Percentiles rank a stretch among this genome's conserved stretches.
Evolutionary conservation across 2,888 invertebrate genomes (phyloP).

Genomic region (Cryptocephalus primarius): DNA sequence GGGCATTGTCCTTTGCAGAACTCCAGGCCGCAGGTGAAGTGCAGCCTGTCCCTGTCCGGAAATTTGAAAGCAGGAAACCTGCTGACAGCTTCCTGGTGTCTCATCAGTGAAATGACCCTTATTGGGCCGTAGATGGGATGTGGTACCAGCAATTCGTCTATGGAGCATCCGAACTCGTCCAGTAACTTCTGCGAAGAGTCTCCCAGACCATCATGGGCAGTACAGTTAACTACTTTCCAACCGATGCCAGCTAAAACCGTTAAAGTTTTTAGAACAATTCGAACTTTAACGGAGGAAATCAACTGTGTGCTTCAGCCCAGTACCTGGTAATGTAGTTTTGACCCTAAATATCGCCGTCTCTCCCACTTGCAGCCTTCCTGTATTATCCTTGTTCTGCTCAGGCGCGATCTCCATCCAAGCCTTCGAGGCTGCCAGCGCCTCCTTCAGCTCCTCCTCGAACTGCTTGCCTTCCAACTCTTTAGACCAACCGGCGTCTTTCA

Average conservation of each 20-base stretch:
- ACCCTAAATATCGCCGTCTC: slow-evolving; percentile 57
- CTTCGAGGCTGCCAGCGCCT: slow-evolving; percentile 38
- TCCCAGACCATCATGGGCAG: slow-evolving; percentile 68
- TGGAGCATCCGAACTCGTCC: slow-evolving; percentile 63
- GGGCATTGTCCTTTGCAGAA: slow-evolving; percentile 65
- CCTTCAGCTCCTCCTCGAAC: slow-evolving; percentile 26
- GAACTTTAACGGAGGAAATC: too few relatives aligned
- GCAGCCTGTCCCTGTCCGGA: slow-evolving; percentile 66
- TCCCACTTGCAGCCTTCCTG: slow-evolving; percentile 56
- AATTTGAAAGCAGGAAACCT: slow-evolving; percentile 76
- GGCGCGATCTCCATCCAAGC: slow-evolving; percentile 60
- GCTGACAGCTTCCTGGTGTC: slow-evolving; percentile 39
- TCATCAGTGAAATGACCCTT: slow-evolving; percentile 30
- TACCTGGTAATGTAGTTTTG: slow-evolving; percentile 55
- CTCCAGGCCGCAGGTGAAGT: slow-evolving; percentile 65
- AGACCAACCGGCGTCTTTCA: slow-evolving; percentile 45
- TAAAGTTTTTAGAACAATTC: too few relatives aligned
- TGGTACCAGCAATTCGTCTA: slow-evolving; percentile 55
- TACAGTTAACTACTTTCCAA: slow-evolving; percentile 63
- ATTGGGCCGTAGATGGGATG: slow-evolving; percentile 37
- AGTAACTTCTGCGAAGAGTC: slow-evolving; percentile 63
- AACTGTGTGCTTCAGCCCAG: too few relatives aligned
- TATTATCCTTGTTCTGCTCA: slow-evolving; percentile 31
- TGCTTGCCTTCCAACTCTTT: slow-evolving; percentile 34
- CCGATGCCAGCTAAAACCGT: slow-evolving; percentile 52